Conservation (phyloP, 37 sponge, comb jelly and placozoan species). For the Spongilla lacustris region DNA sequence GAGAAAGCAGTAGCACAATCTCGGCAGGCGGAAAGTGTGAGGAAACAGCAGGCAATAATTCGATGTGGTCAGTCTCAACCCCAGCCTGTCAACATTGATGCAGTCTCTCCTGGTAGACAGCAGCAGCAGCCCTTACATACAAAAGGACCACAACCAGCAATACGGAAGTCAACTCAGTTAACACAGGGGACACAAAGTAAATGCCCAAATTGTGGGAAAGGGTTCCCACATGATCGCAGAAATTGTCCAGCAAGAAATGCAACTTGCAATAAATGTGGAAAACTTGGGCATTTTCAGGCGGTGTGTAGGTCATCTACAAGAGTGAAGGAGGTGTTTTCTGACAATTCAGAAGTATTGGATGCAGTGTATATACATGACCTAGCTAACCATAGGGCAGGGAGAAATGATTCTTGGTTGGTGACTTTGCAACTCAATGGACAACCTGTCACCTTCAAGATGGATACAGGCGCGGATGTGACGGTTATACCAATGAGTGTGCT, state of each 20-base stretch:
- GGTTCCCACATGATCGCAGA: slow-evolving; percentile 8
- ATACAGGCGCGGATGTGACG: slow-evolving; percentile 25
- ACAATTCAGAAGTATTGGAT: too few relatives aligned
- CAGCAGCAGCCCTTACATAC: too few relatives aligned
- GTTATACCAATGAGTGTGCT: slow-evolving; percentile 3
- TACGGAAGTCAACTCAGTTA: too few relatives aligned
- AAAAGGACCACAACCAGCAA: too few relatives aligned
- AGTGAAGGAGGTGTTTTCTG: background rate
- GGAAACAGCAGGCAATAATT: slow-evolving; percentile 22
- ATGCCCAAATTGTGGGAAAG: slow-evolving; percentile 10
- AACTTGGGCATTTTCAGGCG: slow-evolving; percentile 4
- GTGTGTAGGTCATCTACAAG: background rate
- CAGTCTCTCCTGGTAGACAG: too few relatives aligned
- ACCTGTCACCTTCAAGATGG: slow-evolving; percentile 10
- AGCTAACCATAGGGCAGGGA: too few relatives aligned
- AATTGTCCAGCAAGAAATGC: slow-evolving; percentile 28
- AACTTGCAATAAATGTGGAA: slow-evolving; percentile 2
- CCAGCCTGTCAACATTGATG: too few relatives aligned
- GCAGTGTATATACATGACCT: too few relatives aligned
- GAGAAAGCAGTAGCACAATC: slow-evolving; percentile 32
- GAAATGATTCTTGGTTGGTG: background rate
- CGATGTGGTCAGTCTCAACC: background rate
- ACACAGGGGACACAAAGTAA: too few relatives aligned
- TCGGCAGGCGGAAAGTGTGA: slow-evolving; percentile 25
- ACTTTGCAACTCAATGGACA: slow-evolving; percentile 10